Conservation (phyloP, 2,888 invertebrate genomes). For the Acanthosoma haemorrhoidale region DNA sequence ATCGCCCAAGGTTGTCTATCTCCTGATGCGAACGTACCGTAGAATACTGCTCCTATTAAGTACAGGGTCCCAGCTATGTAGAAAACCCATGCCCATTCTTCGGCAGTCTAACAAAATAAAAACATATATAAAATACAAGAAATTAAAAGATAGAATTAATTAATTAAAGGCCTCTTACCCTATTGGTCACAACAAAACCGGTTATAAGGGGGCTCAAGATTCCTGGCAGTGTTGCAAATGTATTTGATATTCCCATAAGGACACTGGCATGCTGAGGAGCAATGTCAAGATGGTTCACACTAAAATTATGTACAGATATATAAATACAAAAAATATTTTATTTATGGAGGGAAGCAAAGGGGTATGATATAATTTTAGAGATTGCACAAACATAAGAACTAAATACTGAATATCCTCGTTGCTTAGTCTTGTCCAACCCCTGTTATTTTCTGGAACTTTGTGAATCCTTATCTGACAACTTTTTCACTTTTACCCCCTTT, state of each 20-base stretch:
- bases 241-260: slow-evolving; percentile 87
- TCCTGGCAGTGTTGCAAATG: slow-evolving; percentile 84
- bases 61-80: slow-evolving; percentile 79
- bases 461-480: too few relatives aligned
- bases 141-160: not conserved
- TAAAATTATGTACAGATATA: slow-evolving; percentile 41
- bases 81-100: slow-evolving; percentile 82
- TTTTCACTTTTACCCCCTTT: too few relatives aligned
- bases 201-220: slow-evolving; percentile 82
- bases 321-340: not conserved
- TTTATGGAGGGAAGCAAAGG: not conserved
- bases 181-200: slow-evolving; percentile 67
- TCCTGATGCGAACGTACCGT: slow-evolving; percentile 73
- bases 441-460: too few relatives aligned
- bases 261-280: slow-evolving; percentile 89
- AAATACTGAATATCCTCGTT: too few relatives aligned
- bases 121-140: not conserved
- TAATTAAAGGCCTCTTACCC: slow-evolving; percentile 51
- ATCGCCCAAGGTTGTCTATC: slow-evolving; percentile 77
- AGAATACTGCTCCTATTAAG: slow-evolving; percentile 75
- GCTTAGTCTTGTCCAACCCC: too few relatives aligned
- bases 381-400: too few relatives aligned
- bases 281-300: slow-evolving; percentile 74
- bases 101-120: slow-evolving; percentile 56
- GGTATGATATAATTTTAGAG: not conserved